Evolutionary conservation across 2,797 vertebrate species (phyloP), one percentile per base, ranked within the genome.

Genomic region (Cyprinodon diabolis): DNA sequence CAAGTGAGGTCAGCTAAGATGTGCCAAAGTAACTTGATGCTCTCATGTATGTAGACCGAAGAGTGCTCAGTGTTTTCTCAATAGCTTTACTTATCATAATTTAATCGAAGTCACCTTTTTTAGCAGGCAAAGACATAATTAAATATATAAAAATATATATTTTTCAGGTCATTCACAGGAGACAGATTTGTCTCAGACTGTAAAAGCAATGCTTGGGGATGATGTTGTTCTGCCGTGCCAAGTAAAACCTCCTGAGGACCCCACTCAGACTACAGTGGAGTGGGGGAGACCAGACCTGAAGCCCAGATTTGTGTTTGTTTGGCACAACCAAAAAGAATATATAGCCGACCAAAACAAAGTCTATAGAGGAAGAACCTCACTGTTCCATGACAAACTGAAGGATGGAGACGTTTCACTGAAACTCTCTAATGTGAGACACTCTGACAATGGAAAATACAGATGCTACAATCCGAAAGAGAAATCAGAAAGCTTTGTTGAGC

Each of bases 361-460:
- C 45, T 84, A 66, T 63, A 62, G 35, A 0, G 79, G 67, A 60
- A 58, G 79, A 81, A 17, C 43, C 0, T 74, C 82, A 0, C 2
- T 84, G 56, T 68, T 57, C 0, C 2, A 0, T 0, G 0, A n/a
- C 17, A 54, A 58, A 8, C 56, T 84, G 52, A 81, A 68, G 25
- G 1, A 8, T 0, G 79, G 79, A 68, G 57, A 84, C 21, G 1
- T 74, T 49, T 84, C 82, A 0, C 68, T 84, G 58, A 67, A 10
- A 0, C 75, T 84, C 8, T 58, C 75, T 25, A 43, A 57, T 35
- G 67, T 55, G 1, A 78, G 1, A 10, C 2, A 45, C n/a, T 78
- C 57, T 69, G 82, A 84, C 7, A 15, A 4, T 0, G 82, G 82
- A 15, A 62, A 0, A 1, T 84, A 84, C 76, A 76, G 73, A 74